Base-by-base conservation (phyloP, 2,113 vertebrate species). In the Myotis davidii region DNA sequence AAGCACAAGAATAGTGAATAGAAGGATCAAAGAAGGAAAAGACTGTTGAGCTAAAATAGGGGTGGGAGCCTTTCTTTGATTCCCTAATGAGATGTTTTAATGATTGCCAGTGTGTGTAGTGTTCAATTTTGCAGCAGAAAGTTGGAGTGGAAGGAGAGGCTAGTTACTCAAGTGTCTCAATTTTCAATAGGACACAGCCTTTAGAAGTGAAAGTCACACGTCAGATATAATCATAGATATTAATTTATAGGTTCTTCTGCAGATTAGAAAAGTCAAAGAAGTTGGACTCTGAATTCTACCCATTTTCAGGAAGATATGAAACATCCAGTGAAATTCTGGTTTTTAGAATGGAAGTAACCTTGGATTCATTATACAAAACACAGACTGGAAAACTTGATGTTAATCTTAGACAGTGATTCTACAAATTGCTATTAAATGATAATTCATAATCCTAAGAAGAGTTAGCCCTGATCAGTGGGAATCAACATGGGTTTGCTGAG, bases 11-110 rank as follows among this genome's bases (percentile, higher is more conserved):
- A 72, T 89, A 84, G 39, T 18, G 45, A 95, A 90, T 85, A 85
- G 90, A 86, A 52, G 85, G 89, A 94, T 96, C 88, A 94, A 94
- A 91, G 82, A 90, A 82, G 61, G 83, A 73, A 93, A 91, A 21
- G 32, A 85, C 61, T 27, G 5, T 77, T 90, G 78, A 90, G 48
- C 54, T 56, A 73, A 97, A 42, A 69, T 91, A 23, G 48, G 10
- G 42, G 90, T 77, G 9, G 39, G 25, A 65, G 27, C 3, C 39
- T 94, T 95, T 94, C 82, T 95, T 86, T 90, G 64, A 25, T 93
- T 94, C 56, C 56, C 54, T 82, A 90, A 73, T 64, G 85, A 77
- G 39, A 13, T 93, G 21, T 91, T 96, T 93, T 91, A 54, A 88
- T 95, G 34, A 85, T 77, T 84, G 32, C 45, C 85, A 37, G 85